A percentile compares a stretch with the other conserved stretches of the same genome.
Evolutionary conservation across 2,113 vertebrate species (phyloP).

Genomic region (Halichoeres trimaculatus): DNA sequence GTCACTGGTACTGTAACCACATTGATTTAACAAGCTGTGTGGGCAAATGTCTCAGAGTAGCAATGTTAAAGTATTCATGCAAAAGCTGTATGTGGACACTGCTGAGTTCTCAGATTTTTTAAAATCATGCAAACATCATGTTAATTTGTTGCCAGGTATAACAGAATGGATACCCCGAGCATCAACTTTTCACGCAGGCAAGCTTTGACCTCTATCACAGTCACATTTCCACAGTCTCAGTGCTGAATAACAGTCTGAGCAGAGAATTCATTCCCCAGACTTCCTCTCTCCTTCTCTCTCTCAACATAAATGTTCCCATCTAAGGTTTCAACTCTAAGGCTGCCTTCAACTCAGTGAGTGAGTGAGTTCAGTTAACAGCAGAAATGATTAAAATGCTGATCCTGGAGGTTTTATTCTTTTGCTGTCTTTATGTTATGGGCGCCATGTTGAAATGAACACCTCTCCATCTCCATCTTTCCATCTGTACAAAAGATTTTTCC

Average conservation of each 20-base stretch:
- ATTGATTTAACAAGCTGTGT: too few species aligned
- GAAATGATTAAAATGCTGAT: conserved; percentile 48
- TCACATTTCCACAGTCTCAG: conserved; percentile 46
- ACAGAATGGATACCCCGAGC: conserved; percentile 1
- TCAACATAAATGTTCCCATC: conserved; percentile 30
- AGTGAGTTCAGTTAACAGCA: conserved; percentile 34
- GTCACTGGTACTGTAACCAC: too few species aligned
- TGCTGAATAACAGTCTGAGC: conserved; percentile 34
- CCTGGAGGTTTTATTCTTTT: conserved; percentile 50
- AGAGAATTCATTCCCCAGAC: conserved; percentile 38
- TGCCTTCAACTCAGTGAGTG: conserved; percentile 20
- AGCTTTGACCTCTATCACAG: conserved; percentile 24
- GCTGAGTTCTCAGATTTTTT: background rate
- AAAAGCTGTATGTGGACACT: too few species aligned
- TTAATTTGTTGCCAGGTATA: background rate
- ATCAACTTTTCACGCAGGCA: conserved; percentile 3
- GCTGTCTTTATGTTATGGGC: conserved; percentile 52
- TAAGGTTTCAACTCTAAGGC: conserved; percentile 38
- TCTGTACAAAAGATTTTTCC: conserved; percentile 76
- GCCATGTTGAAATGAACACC: conserved; percentile 72
- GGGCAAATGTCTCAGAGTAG: too few species aligned
- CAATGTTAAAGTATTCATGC: background rate
- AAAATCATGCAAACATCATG: background rate
- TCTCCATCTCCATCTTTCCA: conserved; percentile 67
- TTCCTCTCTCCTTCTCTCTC: conserved; percentile 18